Conservation (phyloP, 2,113 vertebrate genomes). For the Callaeas wilsoni region DNA sequence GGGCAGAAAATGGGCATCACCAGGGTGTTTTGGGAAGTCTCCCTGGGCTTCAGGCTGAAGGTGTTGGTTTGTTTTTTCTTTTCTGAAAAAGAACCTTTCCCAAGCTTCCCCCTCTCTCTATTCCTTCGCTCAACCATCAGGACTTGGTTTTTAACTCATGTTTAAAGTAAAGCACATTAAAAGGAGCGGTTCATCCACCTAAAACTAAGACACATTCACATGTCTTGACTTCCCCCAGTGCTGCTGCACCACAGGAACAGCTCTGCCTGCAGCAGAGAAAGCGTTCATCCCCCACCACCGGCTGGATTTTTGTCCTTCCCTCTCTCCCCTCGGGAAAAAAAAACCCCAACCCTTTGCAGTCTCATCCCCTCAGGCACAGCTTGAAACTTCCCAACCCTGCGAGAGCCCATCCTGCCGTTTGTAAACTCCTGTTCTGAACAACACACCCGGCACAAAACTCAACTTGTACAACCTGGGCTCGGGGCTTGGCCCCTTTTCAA, state of each 20-base stretch:
- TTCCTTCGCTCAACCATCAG: not conserved
- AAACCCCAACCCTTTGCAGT: not conserved
- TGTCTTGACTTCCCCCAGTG: not conserved
- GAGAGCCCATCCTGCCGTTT: not conserved
- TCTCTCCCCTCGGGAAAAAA: not conserved
- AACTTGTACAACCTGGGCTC: not conserved
- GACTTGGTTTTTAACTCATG: accelerated
- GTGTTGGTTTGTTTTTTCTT: not conserved
- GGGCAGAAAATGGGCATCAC: not conserved
- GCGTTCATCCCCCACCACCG: not conserved
- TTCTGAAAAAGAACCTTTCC: not conserved
- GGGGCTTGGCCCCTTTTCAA: not conserved
- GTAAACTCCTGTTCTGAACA: not conserved
- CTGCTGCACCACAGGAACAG: not conserved
- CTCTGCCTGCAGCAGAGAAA: not conserved
- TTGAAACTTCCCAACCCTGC: not conserved
- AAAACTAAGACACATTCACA: not conserved
- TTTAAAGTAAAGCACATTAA: not conserved
- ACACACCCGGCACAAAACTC: not conserved
- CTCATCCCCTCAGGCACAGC: not conserved
- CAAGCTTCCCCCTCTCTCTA: not conserved
- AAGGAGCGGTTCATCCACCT: not conserved
- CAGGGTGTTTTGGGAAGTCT: accelerated
- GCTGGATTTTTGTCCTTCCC: not conserved
- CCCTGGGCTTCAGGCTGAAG: not conserved